Conservation (phyloP, 2,113 vertebrate species). For the Nematolebias whitei region DNA sequence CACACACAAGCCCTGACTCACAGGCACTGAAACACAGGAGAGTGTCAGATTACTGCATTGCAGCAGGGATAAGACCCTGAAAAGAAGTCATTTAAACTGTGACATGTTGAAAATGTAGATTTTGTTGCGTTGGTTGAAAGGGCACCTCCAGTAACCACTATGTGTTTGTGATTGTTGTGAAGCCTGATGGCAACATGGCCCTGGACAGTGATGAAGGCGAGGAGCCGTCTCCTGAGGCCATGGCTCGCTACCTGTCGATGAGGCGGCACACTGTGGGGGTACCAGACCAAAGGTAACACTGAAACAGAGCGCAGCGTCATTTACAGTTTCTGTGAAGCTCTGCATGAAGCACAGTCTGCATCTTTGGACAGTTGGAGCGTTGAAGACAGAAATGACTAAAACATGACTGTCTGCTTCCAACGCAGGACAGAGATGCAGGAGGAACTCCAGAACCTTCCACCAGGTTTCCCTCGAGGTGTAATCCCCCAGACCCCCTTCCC, state of each 20-base stretch:
- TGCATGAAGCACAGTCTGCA: too few relatives aligned
- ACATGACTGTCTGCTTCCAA: not conserved
- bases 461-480: slow-evolving; percentile 87
- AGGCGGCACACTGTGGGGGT: slow-evolving; percentile 97
- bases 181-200: slow-evolving; percentile 93
- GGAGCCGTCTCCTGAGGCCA: slow-evolving; percentile 94
- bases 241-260: slow-evolving; percentile 98
- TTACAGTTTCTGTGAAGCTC: not conserved
- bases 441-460: slow-evolving; percentile 92
- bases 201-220: slow-evolving; percentile 97
- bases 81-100: not conserved
- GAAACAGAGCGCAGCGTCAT: not conserved
- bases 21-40: slow-evolving; percentile 35
- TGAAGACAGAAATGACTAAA: not conserved
- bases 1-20: slow-evolving; percentile 42
- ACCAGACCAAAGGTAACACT: slow-evolving; percentile 90
- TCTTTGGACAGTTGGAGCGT: too few relatives aligned
- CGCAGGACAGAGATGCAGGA: slow-evolving; percentile 93
- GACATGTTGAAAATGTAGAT: not conserved
- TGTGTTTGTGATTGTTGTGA: slow-evolving; percentile 22
- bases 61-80: slow-evolving; percentile 31
- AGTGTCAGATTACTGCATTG: slow-evolving; percentile 47
- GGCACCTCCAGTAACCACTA: not conserved
- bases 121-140: not conserved
- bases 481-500: slow-evolving; percentile 90